phyloP scores from a whole-genome alignment of 2,797 vertebrate genomes.

The Coilia nasus region DNA sequence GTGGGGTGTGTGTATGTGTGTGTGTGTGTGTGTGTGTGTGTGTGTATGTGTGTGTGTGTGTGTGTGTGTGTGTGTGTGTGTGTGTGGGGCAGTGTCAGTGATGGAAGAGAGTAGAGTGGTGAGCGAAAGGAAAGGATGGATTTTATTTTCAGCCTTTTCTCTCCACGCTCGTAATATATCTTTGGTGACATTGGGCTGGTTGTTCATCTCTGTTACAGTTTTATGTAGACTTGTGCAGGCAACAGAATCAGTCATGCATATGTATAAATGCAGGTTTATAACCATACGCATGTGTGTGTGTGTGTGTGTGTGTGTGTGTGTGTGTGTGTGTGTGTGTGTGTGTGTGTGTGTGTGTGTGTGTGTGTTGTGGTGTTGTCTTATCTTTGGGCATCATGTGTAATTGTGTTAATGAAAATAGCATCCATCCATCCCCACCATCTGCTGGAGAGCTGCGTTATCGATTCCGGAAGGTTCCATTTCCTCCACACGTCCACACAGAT shows the following conservation, averaged over 20 bases:
- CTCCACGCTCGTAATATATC: slow-evolving; percentile 56
- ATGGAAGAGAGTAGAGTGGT: neutral
- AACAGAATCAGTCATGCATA: neutral
- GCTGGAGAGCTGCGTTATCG: slow-evolving; percentile 69
- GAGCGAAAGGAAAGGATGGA: slow-evolving; percentile 1
- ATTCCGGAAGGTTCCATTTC: slow-evolving; percentile 74
- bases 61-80: neutral
- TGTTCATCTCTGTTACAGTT: slow-evolving; percentile 46
- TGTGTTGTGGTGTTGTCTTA: neutral
- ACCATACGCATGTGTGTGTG: too few species aligned
- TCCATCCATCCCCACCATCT: slow-evolving; percentile 62
- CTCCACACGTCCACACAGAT: slow-evolving; percentile 71
- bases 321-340: too few species aligned
- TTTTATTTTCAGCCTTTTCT: slow-evolving; percentile 35
- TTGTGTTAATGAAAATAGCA: slow-evolving; percentile 70
- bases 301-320: too few species aligned
- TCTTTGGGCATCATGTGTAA: slow-evolving; percentile 60
- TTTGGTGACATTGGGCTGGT: slow-evolving; percentile 63
- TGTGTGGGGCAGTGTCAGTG: too few species aligned
- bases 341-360: neutral
- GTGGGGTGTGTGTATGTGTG: too few species aligned
- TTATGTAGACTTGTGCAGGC: neutral
- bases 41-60: neutral
- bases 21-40: slow-evolving; percentile 18
- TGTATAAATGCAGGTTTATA: neutral